These are phyloP conservation scores for Hecatera dysodea DNA, from an alignment of 2,888 invertebrate genomes.

Conservation along the genomic window DNA sequence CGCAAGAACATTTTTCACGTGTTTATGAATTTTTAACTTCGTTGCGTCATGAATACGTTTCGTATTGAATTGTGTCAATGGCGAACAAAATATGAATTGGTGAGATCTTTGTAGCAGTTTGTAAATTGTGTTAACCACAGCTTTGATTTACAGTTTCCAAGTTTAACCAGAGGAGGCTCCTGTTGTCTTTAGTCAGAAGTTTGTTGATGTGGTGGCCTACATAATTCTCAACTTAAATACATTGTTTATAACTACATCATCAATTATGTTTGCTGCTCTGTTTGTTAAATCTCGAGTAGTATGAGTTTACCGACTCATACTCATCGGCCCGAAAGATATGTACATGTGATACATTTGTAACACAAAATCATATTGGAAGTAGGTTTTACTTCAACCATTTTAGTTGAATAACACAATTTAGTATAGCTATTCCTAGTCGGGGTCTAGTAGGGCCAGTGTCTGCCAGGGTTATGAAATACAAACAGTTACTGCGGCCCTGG, in stretches of 20 bases:
- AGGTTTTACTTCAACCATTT: background rate
- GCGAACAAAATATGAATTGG: slow-evolving; percentile 34
- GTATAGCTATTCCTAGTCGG: no score
- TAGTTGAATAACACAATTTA: no score
- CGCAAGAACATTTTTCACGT: slow-evolving; percentile 26
- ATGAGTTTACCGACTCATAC: no score
- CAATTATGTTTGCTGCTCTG: slow-evolving; percentile 37
- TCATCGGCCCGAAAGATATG: background rate
- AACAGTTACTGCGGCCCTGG: no score
- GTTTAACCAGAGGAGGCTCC: slow-evolving; percentile 49
- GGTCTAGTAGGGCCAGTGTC: no score
- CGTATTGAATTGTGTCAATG: slow-evolving; percentile 26
- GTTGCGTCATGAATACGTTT: slow-evolving; percentile 21
- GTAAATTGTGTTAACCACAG: slow-evolving; percentile 55
- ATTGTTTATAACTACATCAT: slow-evolving; percentile 27
- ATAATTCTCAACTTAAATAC: slow-evolving; percentile 53
- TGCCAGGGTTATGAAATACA: no score
- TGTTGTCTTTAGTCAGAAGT: slow-evolving; percentile 56
- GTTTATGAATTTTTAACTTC: slow-evolving; percentile 31
- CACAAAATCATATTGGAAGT: background rate
- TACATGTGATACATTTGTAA: background rate
- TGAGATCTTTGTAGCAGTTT: slow-evolving; percentile 40
- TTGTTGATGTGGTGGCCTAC: slow-evolving; percentile 55
- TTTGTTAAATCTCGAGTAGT: slow-evolving; percentile 16
- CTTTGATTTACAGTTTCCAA: slow-evolving; percentile 57